phyloP scores from a whole-genome alignment of 2,113 vertebrate species.

The Hucho hucho region DNA sequence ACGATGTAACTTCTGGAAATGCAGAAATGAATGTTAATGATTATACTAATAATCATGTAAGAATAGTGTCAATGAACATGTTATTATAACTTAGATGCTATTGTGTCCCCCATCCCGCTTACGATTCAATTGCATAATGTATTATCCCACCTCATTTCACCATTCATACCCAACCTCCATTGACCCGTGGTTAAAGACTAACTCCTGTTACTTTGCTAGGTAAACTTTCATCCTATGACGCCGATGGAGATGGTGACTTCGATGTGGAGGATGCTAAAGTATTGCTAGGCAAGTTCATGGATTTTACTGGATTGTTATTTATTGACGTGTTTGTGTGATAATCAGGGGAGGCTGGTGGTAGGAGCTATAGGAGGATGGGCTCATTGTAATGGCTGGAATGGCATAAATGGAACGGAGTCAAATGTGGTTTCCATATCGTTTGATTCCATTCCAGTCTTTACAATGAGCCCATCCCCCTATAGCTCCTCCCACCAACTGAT shows the following conservation, averaged over 20 bases:
- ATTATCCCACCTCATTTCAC: neutral
- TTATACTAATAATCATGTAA: no score
- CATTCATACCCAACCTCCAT: constrained; percentile 1
- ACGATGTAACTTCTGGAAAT: no score
- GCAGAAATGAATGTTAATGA: no score
- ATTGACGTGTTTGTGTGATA: neutral
- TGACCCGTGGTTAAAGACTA: neutral
- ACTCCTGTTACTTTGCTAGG: constrained; percentile 64
- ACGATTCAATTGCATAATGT: neutral
- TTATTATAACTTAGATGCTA: no score
- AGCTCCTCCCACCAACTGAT: neutral
- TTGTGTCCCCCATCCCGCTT: no score
- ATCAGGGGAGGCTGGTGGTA: neutral
- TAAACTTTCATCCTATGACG: constrained; percentile 91
- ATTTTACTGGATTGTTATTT: neutral
- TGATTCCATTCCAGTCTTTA: no score
- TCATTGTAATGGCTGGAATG: no score
- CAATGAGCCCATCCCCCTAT: no score
- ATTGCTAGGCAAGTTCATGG: constrained; percentile 89
- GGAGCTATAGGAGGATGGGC: no score
- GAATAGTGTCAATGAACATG: no score
- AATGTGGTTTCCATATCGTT: no score
- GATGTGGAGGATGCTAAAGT: constrained; percentile 96
- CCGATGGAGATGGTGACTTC: constrained; percentile 96
- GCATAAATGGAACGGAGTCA: no score